Percentiles rank a stretch among this genome's conserved stretches.
phyloP scores from a whole-genome alignment of 2,113 vertebrate species.

The Equus quagga region DNA sequence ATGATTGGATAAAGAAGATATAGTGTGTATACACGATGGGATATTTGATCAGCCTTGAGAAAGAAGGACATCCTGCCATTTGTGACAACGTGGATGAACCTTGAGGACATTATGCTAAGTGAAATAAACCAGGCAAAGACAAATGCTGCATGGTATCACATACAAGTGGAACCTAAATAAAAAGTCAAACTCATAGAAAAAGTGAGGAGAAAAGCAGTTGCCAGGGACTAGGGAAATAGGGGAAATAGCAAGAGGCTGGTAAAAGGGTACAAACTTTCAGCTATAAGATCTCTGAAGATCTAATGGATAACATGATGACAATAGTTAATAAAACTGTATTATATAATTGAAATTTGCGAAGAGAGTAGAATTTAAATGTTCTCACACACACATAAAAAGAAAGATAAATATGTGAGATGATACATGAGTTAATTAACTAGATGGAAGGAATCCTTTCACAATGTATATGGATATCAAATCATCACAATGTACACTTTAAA shows the following conservation, averaged over 20 bases:
- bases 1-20: neutral
- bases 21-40: neutral
- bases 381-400: neutral
- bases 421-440: neutral
- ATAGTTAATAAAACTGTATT: neutral
- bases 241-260: neutral
- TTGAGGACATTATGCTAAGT: neutral
- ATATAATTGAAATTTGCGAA: neutral
- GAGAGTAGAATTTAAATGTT: neutral
- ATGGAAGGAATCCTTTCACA: neutral
- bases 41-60: neutral
- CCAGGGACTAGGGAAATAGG: neutral
- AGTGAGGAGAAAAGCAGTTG: neutral
- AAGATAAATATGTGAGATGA: slow-evolving; percentile 24
- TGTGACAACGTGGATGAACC: neutral
- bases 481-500: neutral
- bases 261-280: neutral
- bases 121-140: neutral
- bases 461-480: neutral
- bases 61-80: neutral
- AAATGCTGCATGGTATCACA: neutral
- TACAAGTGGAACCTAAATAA: neutral
- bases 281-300: neutral
- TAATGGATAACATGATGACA: neutral
- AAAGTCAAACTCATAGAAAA: neutral